Percentiles rank a stretch among this genome's conserved stretches.
Conservation (phyloP, 2,888 invertebrate genomes). For the Trachelus tabidus region DNA sequence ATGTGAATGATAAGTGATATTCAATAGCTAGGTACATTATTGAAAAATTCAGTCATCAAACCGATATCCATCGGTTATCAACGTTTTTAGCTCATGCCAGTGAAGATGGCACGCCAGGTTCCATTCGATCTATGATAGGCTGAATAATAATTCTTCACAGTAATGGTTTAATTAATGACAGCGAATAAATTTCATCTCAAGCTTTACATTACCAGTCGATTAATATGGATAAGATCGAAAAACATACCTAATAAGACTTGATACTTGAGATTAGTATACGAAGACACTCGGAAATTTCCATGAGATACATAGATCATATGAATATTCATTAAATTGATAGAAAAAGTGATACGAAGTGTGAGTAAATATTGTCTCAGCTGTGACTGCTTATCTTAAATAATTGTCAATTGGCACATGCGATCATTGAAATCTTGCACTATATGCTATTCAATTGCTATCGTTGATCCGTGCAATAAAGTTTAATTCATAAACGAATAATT, state of each 20-base stretch:
- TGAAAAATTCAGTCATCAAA: background rate
- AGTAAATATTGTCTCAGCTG: too few relatives aligned
- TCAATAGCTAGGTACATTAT: background rate
- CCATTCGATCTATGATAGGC: background rate
- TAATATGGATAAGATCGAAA: too few relatives aligned
- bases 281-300: too few relatives aligned
- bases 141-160: background rate
- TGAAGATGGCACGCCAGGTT: background rate
- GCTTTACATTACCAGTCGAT: too few relatives aligned
- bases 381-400: background rate
- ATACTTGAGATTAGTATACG: too few relatives aligned
- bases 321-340: too few relatives aligned
- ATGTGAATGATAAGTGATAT: background rate
- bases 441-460: background rate
- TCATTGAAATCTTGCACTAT: background rate
- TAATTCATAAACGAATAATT: background rate
- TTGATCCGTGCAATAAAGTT: background rate
- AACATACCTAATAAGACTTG: too few relatives aligned
- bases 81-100: background rate
- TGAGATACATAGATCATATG: too few relatives aligned
- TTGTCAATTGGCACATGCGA: background rate
- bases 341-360: too few relatives aligned
- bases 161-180: background rate
- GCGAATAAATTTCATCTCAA: too few relatives aligned
- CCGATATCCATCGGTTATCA: background rate